These are phyloP conservation scores for Catocala fraxini DNA, from an alignment of 2,888 invertebrate species.

Conservation along the genomic window DNA sequence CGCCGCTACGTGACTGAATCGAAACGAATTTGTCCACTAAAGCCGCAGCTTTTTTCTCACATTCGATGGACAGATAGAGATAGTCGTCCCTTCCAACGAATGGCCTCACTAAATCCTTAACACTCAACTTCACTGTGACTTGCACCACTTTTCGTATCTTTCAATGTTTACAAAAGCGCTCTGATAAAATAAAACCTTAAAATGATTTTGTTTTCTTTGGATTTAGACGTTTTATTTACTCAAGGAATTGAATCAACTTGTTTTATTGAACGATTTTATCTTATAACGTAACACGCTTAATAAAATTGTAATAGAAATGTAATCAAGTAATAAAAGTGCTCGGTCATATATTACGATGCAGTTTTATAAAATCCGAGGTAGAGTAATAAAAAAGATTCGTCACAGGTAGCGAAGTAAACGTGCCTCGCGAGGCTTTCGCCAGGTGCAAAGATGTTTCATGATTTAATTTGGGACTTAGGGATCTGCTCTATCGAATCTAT, in stretches of 20 bases:
- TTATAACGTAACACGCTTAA: neutral
- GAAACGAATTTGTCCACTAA: constrained; percentile 84
- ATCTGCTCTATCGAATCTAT: constrained; percentile 84
- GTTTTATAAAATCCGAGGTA: constrained; percentile 65
- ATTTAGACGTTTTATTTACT: constrained; percentile 27
- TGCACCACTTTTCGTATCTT: constrained; percentile 64
- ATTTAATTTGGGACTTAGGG: constrained; percentile 88
- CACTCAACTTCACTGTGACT: constrained; percentile 76
- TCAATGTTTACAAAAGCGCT: constrained; percentile 57
- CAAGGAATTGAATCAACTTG: neutral
- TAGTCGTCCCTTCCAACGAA: constrained; percentile 79
- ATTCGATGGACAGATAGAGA: constrained; percentile 82
- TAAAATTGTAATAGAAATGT: neutral
- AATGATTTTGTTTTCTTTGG: constrained; percentile 37
- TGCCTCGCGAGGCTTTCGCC: constrained; percentile 72
- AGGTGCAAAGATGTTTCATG: constrained; percentile 86
- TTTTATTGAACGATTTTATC: constrained; percentile 1
- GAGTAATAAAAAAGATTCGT: constrained; percentile 77
- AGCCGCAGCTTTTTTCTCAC: constrained; percentile 81
- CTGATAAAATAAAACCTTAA: constrained; percentile 41
- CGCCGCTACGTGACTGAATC: constrained; percentile 82
- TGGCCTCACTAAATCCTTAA: constrained; percentile 79
- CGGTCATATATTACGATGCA: constrained; percentile 36
- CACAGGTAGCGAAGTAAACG: constrained; percentile 66
- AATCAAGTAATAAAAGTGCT: constrained; percentile 35